A percentile compares a stretch with the other conserved stretches of the same genome.
Conservation (phyloP, 2,888 invertebrate species). For the Hemithea aestivaria region DNA sequence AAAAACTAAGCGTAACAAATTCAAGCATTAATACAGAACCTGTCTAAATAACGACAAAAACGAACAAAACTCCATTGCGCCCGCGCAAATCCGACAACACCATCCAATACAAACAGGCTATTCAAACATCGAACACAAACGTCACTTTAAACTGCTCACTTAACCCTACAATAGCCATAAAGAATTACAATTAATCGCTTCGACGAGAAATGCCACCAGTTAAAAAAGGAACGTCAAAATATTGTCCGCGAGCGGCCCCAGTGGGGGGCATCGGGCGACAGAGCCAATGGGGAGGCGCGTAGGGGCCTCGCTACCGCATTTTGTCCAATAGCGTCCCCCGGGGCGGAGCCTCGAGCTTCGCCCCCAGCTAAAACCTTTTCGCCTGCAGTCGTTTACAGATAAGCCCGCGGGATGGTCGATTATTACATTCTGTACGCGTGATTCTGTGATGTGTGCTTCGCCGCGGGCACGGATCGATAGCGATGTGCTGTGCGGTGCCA, state of each 20-base stretch:
- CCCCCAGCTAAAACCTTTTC: conserved; percentile 78
- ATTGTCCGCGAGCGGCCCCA: conserved; percentile 63
- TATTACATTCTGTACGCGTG: conserved; percentile 72
- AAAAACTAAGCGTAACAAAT: conserved; percentile 39
- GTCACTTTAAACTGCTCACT: conserved; percentile 68
- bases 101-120: conserved; percentile 43
- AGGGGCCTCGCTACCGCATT: conserved; percentile 57
- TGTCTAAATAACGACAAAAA: conserved; percentile 44
- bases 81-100: conserved; percentile 47
- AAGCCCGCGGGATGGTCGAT: conserved; percentile 78
- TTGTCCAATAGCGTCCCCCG: conserved; percentile 67
- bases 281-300: conserved; percentile 65
- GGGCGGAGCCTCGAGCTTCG: conserved; percentile 76
- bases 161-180: conserved; percentile 75
- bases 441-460: conserved; percentile 63
- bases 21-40: conserved; percentile 35
- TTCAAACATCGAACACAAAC: conserved; percentile 57
- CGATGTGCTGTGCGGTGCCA: conserved; percentile 53
- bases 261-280: conserved; percentile 49
- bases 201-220: conserved; percentile 72
- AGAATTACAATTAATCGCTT: conserved; percentile 76
- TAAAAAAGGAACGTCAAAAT: conserved; percentile 76
- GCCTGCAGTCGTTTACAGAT: conserved; percentile 79
- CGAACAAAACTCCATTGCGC: conserved; percentile 41
- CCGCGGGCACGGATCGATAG: conserved; percentile 69